phyloP scores from a whole-genome alignment of 2,113 vertebrate genomes.

The Leuciscus idus region DNA sequence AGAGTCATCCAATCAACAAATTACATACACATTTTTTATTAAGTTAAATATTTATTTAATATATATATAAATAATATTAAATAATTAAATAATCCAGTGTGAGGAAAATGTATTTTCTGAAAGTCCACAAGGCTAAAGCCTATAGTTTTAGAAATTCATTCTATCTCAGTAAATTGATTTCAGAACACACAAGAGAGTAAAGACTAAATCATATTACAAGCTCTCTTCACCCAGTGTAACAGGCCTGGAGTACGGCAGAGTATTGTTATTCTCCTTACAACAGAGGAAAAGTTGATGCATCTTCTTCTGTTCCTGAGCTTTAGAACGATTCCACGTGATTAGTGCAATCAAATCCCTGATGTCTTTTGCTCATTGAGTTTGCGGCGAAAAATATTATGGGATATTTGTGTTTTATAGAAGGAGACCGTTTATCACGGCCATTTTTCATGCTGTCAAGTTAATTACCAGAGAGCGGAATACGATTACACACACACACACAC shows the following conservation, averaged over 20 bases:
- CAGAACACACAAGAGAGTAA: constrained; percentile 28
- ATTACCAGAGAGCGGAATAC: constrained; percentile 79
- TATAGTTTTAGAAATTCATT: constrained; percentile 17
- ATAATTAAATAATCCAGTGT: background rate
- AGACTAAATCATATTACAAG: constrained; percentile 43
- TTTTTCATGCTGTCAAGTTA: constrained; percentile 84
- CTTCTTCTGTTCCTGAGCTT: constrained; percentile 50
- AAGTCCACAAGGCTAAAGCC: background rate
- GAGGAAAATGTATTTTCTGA: constrained; percentile 50
- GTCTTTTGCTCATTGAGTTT: constrained; percentile 64
- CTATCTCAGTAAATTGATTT: constrained; percentile 47
- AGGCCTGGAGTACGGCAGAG: constrained; percentile 27
- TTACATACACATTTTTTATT: background rate
- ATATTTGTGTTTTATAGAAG: constrained; percentile 77
- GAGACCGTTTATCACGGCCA: constrained; percentile 78
- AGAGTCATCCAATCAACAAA: background rate
- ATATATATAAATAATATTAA: background rate
- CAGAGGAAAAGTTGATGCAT: background rate
- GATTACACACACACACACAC: constrained; percentile 68
- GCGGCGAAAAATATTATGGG: constrained; percentile 67
- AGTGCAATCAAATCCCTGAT: constrained; percentile 65
- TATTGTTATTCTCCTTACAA: background rate
- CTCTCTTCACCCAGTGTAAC: constrained; percentile 43
- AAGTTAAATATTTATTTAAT: background rate
- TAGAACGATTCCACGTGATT: constrained; percentile 57